Percentiles rank a stretch among this genome's conserved stretches.
These are phyloP conservation scores for Carposina sasakii DNA, from an alignment of 1,140 invertebrate genomes.

Conservation along the genomic window DNA sequence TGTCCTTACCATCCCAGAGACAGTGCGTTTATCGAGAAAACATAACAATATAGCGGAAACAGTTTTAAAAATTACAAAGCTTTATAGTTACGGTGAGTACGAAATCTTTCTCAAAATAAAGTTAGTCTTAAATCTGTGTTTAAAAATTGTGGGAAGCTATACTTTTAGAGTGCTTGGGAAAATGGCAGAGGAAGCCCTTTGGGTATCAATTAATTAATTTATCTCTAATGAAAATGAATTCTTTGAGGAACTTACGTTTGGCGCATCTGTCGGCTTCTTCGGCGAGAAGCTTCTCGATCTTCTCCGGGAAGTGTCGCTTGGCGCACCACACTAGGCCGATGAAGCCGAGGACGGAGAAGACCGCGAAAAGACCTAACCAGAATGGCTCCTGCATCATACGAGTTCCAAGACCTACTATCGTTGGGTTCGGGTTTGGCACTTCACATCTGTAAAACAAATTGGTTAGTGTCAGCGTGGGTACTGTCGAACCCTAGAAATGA, in stretches of 20 bases:
- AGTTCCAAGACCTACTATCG: constrained; percentile 75
- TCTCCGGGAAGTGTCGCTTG: constrained; percentile 86
- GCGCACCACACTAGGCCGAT: constrained; percentile 86
- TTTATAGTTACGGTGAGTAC: constrained; percentile 33
- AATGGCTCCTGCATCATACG: constrained; percentile 88
- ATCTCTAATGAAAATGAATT: no score
- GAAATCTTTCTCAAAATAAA: constrained; percentile 5
- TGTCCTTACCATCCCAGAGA: constrained; percentile 55
- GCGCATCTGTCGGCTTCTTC: constrained; percentile 82
- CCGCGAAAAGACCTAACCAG: constrained; percentile 86
- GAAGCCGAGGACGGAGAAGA: constrained; percentile 81
- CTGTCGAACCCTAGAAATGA: no score
- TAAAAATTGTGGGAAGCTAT: constrained; percentile 30
- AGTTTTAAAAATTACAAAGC: constrained; percentile 37
- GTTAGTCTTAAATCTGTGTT: constrained; percentile 3
- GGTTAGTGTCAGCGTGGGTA: no score
- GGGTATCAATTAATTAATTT: constrained; percentile 15
- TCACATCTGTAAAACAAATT: constrained; percentile 45
- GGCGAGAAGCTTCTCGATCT: constrained; percentile 85
- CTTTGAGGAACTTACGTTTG: constrained; percentile 64
- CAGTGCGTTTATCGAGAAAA: constrained; percentile 49
- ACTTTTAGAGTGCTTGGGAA: constrained; percentile 27
- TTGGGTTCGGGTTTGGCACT: constrained; percentile 56
- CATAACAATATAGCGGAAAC: constrained; percentile 41
- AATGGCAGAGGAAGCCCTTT: constrained; percentile 17